A percentile compares a stretch with the other conserved stretches of the same genome.
These are phyloP conservation scores for Muntiacus reevesi DNA, from an alignment of 2,113 vertebrate genomes.

Conservation along the genomic window DNA sequence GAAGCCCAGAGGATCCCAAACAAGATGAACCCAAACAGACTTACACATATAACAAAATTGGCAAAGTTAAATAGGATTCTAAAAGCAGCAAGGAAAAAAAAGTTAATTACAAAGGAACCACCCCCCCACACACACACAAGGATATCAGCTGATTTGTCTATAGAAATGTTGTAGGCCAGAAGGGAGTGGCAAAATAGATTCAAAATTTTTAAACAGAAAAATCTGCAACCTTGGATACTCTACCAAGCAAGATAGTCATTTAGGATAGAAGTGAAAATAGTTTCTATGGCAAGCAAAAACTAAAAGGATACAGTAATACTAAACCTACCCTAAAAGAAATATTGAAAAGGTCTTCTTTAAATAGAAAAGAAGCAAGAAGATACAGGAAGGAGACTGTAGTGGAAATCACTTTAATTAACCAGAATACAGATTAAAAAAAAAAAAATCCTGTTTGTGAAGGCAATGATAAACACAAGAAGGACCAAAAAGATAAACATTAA, in stretches of 20 bases:
- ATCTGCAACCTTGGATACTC: neutral
- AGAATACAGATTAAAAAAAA: neutral
- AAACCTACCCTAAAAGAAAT: neutral
- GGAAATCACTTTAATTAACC: neutral
- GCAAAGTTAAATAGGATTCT: neutral
- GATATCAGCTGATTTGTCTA: neutral
- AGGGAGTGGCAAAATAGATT: neutral
- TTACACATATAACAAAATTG: neutral
- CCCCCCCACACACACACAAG: accelerated
- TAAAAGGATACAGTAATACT: neutral
- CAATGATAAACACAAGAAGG: neutral
- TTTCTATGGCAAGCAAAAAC: neutral
- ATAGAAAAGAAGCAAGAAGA: neutral
- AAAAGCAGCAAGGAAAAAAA: neutral
- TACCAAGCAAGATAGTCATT: neutral
- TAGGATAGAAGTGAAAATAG: neutral
- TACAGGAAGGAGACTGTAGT: neutral
- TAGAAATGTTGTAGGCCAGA: neutral
- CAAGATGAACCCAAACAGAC: neutral
- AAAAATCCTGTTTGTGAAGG: neutral
- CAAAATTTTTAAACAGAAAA: neutral
- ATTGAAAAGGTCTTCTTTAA: neutral
- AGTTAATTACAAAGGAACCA: neutral
- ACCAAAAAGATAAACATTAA: neutral
- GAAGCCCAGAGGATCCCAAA: neutral